Conservation (phyloP, 2,797 vertebrate species). For the Sebastes trivittatus region DNA sequence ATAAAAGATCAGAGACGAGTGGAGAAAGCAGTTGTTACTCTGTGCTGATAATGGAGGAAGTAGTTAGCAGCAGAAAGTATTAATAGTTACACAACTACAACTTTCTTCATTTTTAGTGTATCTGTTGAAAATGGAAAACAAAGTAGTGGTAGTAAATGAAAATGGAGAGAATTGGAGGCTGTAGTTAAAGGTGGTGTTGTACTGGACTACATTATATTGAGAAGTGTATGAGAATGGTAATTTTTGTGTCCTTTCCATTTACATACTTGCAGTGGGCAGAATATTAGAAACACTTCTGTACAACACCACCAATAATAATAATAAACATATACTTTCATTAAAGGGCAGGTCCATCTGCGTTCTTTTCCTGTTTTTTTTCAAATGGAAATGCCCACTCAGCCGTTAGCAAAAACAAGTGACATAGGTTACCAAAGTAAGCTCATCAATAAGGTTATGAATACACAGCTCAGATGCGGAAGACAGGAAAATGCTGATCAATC, state of each 20-base stretch:
- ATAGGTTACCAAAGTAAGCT: too few relatives aligned
- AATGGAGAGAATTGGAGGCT: neutral
- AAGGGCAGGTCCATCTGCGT: neutral
- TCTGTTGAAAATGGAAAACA: neutral
- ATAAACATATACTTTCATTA: neutral
- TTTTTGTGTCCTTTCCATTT: neutral
- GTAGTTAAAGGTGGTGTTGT: neutral
- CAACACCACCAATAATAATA: neutral
- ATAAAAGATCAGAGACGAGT: slow-evolving; percentile 73
- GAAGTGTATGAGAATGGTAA: neutral
- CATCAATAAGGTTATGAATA: neutral
- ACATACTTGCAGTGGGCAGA: neutral
- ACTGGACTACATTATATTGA: neutral
- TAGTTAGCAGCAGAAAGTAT: slow-evolving; percentile 11
- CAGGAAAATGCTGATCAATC: neutral
- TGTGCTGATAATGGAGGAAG: slow-evolving; percentile 29
- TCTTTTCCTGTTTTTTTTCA: too few relatives aligned
- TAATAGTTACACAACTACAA: neutral
- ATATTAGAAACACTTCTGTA: neutral
- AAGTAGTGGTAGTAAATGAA: neutral
- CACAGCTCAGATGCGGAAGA: neutral
- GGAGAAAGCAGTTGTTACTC: slow-evolving; percentile 52
- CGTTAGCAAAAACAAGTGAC: too few relatives aligned
- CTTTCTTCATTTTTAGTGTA: too few relatives aligned
- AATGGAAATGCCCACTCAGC: too few relatives aligned